Evolutionary conservation across 1,140 invertebrate species (phyloP).

Genomic region (Drosophila ficusphila): DNA sequence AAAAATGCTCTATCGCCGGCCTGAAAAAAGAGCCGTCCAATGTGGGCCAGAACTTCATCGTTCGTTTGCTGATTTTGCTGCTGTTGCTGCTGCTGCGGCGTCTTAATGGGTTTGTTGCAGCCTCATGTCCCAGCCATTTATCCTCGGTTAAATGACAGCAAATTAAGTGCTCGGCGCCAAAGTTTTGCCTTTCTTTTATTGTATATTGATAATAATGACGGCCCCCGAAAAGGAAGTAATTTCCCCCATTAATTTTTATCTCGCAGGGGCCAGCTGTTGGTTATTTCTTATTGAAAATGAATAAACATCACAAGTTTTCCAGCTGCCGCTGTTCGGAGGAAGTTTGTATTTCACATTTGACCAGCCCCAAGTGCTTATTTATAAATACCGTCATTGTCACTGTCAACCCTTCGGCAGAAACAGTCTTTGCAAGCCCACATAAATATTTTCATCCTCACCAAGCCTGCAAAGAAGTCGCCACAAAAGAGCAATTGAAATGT

Average conservation of each 20-base stretch:
- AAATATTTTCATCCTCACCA: conserved; percentile 16
- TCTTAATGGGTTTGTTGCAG: conserved; percentile 54
- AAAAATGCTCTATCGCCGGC: conserved; percentile 49
- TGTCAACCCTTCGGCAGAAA: conserved; percentile 9
- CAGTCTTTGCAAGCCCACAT: conserved; percentile 23
- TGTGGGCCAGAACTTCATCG: conserved; percentile 43
- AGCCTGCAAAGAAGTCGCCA: conserved; percentile 7
- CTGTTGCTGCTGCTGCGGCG: conserved; percentile 16
- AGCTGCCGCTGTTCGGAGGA: background rate
- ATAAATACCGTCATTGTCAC: background rate
- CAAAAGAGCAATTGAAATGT: conserved; percentile 33
- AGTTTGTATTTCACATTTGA: background rate
- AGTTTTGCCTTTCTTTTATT: conserved; percentile 62
- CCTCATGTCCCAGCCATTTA: conserved; percentile 67
- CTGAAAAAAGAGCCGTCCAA: conserved; percentile 28
- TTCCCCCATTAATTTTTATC: conserved; percentile 73
- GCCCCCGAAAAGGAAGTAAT: conserved; percentile 46
- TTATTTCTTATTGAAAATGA: conserved; percentile 21
- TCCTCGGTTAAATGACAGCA: conserved; percentile 73
- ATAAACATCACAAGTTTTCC: conserved; percentile 1
- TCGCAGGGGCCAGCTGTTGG: conserved; percentile 50
- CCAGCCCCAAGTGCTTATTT: conserved; percentile 3
- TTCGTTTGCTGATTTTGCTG: conserved; percentile 16
- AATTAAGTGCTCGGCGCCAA: conserved; percentile 62
- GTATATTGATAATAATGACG: conserved; percentile 74